Evolutionary conservation across 92 coral and sea anemone genomes (phyloP).

Genomic region (Epizoanthus ramosus): DNA sequence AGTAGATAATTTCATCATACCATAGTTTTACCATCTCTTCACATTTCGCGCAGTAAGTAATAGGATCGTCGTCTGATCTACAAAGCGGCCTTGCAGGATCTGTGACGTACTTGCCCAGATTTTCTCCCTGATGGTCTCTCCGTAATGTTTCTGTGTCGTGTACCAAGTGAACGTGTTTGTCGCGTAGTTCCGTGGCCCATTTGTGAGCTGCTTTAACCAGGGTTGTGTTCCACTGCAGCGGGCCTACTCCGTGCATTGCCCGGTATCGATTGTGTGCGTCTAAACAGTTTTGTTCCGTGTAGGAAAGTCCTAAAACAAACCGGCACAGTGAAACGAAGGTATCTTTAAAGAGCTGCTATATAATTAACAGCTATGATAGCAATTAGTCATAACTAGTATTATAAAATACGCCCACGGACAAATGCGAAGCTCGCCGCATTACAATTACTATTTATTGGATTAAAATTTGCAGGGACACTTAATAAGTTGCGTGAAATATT

Average conservation of each 20-base stretch:
- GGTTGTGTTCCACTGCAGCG: conserved; percentile 19
- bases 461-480: too few relatives aligned
- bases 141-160: conserved; percentile 10
- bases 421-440: too few relatives aligned
- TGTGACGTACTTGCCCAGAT: conserved; percentile 18
- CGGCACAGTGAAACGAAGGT: too few relatives aligned
- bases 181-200: conserved; percentile 7
- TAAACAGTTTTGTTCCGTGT: conserved; percentile 33
- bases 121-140: conserved; percentile 28
- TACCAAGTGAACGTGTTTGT: background rate
- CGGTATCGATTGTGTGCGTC: conserved; percentile 27
- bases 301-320: background rate
- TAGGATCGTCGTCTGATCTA: background rate
- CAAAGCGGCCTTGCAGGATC: conserved; percentile 5
- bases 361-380: too few relatives aligned
- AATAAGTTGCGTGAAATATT: too few relatives aligned
- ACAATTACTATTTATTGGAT: too few relatives aligned
- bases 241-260: conserved; percentile 20
- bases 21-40: conserved; percentile 20
- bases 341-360: too few relatives aligned
- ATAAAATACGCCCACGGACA: too few relatives aligned
- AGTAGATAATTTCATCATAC: conserved; percentile 17
- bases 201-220: conserved; percentile 10
- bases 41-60: conserved; percentile 11
- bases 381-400: too few relatives aligned